These are phyloP conservation scores for Pseudococcus longispinus DNA, from an alignment of 2,888 invertebrate genomes.

Conservation along the genomic window DNA sequence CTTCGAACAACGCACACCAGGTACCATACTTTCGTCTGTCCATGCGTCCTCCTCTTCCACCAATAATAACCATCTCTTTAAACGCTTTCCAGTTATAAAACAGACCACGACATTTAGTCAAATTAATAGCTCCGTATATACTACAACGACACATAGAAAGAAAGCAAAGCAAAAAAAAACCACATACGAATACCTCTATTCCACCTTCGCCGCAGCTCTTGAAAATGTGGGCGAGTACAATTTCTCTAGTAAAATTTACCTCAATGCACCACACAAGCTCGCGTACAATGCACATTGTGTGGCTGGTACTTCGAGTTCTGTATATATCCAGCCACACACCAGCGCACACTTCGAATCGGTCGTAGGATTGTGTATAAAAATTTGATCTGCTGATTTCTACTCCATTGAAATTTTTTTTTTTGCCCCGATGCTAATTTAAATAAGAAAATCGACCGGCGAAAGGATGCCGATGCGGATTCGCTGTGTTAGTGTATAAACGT, in stretches of 20 bases:
- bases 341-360: background rate
- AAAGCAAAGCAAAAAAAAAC: background rate
- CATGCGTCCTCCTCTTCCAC: background rate
- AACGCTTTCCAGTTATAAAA: background rate
- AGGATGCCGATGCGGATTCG: background rate
- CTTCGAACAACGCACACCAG: background rate
- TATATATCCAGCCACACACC: too few relatives aligned
- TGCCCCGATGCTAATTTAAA: background rate
- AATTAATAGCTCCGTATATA: background rate
- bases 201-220: background rate
- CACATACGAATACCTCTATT: background rate
- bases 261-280: background rate
- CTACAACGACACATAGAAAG: background rate
- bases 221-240: background rate
- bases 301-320: too few relatives aligned
- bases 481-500: background rate
- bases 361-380: slow-evolving; percentile 3
- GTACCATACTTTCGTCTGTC: background rate
- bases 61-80: background rate
- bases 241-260: background rate
- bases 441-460: background rate
- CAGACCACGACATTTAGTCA: background rate
- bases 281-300: background rate
- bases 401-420: slow-evolving; percentile 8
- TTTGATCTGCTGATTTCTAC: background rate